Percentiles rank a stretch among this genome's conserved stretches.
Conservation (phyloP, 2,888 invertebrate species). For the Phytoseiulus persimilis region DNA sequence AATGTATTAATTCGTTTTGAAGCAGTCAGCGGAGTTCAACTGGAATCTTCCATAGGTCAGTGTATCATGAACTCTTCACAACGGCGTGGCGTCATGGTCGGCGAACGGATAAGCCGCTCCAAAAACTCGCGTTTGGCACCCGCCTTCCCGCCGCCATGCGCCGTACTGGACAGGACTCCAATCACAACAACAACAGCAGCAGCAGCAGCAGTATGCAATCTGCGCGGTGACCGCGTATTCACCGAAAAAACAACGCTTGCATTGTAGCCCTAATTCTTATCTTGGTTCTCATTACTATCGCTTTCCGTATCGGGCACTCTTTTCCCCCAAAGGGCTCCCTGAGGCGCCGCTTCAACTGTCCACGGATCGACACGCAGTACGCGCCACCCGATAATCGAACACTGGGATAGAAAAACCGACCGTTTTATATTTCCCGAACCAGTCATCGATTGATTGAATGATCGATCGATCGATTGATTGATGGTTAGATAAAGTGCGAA, state of each 20-base stretch:
- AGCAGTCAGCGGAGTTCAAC: too few relatives aligned
- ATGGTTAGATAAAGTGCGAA: too few relatives aligned
- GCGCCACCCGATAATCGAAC: not conserved
- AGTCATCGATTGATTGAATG: not conserved
- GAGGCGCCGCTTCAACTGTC: not conserved
- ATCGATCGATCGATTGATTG: not conserved
- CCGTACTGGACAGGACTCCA: not conserved
- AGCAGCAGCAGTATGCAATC: not conserved
- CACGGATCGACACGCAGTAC: not conserved
- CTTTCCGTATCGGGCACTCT: not conserved
- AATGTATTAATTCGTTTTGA: too few relatives aligned
- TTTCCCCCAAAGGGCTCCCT: not conserved
- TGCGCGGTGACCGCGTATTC: not conserved
- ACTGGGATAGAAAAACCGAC: not conserved
- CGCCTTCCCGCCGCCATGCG: too few relatives aligned
- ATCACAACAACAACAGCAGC: not conserved
- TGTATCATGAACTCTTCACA: not conserved
- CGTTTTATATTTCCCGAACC: not conserved
- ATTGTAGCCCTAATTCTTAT: not conserved
- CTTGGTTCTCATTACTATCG: not conserved
- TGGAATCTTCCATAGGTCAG: too few relatives aligned
- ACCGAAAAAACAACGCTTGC: not conserved
- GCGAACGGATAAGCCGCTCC: too few relatives aligned
- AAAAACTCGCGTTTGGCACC: too few relatives aligned
- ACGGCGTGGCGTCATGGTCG: not conserved